A percentile compares a stretch with the other conserved stretches of the same genome.
Evolutionary conservation across 2,797 vertebrate species (phyloP).

Genomic region (Graptemys geographica): DNA sequence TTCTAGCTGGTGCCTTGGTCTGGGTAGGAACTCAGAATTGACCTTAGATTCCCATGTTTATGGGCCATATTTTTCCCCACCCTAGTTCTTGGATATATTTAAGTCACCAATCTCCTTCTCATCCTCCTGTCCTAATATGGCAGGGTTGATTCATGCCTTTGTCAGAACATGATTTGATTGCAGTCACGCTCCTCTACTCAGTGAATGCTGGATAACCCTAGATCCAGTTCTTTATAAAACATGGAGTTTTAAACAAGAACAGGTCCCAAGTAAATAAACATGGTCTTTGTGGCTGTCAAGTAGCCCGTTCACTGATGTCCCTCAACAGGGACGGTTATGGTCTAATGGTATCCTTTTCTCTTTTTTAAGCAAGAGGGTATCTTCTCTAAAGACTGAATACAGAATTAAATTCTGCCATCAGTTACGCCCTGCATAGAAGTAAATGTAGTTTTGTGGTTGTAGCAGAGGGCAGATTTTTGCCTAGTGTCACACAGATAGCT

Average conservation of each 20-base stretch:
- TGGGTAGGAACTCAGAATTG: slow-evolving; percentile 18
- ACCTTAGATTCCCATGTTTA: not conserved
- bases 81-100: not conserved
- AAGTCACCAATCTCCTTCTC: not conserved
- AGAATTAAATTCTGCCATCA: not conserved
- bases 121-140: not conserved
- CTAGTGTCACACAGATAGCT: not conserved
- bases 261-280: not conserved
- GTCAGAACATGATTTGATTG: not conserved
- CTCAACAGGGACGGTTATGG: not conserved
- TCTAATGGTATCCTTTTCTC: not conserved
- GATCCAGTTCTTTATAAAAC: not conserved
- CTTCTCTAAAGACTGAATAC: not conserved
- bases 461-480: not conserved
- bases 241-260: not conserved
- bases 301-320: accelerated
- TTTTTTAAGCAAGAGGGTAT: not conserved
- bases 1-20: slow-evolving; percentile 5
- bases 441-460: not conserved
- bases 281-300: not conserved
- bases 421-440: not conserved
- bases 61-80: not conserved
- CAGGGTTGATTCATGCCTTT: not conserved
- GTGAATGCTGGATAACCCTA: not conserved
- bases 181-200: not conserved